Evolutionary conservation across 1,140 invertebrate genomes (phyloP), one percentile per base, ranked within the genome.

Genomic region (Heliconius hermathena): DNA sequence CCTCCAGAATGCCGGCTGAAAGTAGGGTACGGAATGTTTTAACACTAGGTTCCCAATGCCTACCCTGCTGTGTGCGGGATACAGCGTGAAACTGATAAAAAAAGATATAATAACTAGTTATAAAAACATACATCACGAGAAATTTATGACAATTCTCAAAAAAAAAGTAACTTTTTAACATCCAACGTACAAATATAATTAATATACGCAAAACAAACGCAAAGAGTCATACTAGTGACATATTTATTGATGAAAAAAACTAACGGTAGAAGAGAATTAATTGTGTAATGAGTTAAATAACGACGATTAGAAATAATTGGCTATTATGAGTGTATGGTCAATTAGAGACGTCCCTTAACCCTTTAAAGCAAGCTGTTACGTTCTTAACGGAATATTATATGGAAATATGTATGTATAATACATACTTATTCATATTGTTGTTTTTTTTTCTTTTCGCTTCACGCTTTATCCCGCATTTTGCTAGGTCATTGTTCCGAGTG

Each of bases 291-390:
- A 84, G 84, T 79, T 79, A 80, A 73, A 82, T 73, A 83, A 84
- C 83, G 84, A 78, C 80, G 81, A 52, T 82, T 73, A 80, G 84
- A 20, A 66, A 66, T 88, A 90, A 89, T 90, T 90, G 89, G 89
- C 83, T 83, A 90, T 88, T 89, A 83, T 86, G 86, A 84, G 83
- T 88, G 80, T 81, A 90, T 86, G 87, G 85, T 90, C 89, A 89
- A 90, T 91, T 91, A 90, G 84, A 78, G 82, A 78, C 77, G 76
- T 82, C 81, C 82, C 78, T 76, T 81, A 66, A 66, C 26, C 74
- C 74, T 60, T 76, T 38, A 60, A 22, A 71, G 36, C 38, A 76
- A 38, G 46, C 36, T 75, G 74, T 66, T 49, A 18, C 74, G 9
- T 76, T 76, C 60, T 71, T 71, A 76, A 71, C 74, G 41, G 60